Percentiles rank a stretch among this genome's conserved stretches.
phyloP scores from a whole-genome alignment of 2,888 invertebrate genomes.

The Spilarctia lutea region DNA sequence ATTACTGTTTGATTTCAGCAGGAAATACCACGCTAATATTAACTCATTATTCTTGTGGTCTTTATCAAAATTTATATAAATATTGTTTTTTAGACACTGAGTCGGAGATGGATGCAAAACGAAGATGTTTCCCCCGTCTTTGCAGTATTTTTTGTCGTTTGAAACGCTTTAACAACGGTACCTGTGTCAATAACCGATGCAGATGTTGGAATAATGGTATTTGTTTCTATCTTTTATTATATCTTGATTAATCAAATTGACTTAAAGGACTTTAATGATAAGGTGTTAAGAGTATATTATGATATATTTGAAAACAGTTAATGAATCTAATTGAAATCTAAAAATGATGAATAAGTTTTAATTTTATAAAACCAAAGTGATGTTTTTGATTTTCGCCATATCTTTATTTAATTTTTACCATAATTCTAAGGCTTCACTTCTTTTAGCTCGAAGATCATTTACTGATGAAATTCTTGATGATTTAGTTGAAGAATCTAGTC shows the following conservation, averaged over 20 bases:
- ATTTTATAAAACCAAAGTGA: too few species aligned
- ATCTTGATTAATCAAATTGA: neutral
- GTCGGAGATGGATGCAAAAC: neutral
- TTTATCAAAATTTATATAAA: neutral
- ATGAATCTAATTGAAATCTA: too few species aligned
- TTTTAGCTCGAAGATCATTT: neutral
- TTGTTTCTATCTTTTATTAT: too few species aligned
- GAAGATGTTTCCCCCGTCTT: neutral
- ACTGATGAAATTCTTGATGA: neutral
- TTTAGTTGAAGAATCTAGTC: too few species aligned
- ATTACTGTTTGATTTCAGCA: neutral
- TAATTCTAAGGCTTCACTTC: too few species aligned
- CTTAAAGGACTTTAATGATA: too few species aligned
- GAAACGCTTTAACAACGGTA: neutral
- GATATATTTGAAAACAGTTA: too few species aligned
- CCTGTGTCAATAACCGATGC: constrained; percentile 3
- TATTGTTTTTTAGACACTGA: neutral
- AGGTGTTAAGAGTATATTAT: too few species aligned
- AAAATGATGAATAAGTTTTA: too few species aligned
- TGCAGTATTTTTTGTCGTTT: neutral
- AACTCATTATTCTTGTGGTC: neutral
- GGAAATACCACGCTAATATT: neutral
- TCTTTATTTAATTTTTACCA: too few species aligned
- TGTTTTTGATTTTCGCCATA: too few species aligned
- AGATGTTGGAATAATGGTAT: neutral